phyloP scores from a whole-genome alignment of 2,888 invertebrate species.

The Rhamnusium bicolor region DNA sequence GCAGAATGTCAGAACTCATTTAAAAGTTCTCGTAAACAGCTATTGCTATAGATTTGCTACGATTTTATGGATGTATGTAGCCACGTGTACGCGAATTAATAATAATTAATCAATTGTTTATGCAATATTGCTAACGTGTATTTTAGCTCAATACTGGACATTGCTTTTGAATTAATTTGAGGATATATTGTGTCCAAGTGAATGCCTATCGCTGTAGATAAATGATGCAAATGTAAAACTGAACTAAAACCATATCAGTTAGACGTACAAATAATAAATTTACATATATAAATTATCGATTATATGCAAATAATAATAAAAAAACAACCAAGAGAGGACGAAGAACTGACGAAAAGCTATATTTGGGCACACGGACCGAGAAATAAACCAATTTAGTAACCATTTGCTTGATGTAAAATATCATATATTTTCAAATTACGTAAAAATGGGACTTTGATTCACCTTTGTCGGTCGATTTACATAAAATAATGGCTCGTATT shows the following conservation, averaged over 20 bases:
- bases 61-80: no score
- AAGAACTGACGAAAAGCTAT: background rate
- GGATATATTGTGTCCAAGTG: background rate
- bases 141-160: no score
- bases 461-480: slow-evolving; percentile 1
- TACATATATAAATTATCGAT: background rate
- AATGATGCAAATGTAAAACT: background rate
- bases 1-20: no score
- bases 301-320: slow-evolving; percentile 7
- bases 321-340: background rate
- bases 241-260: background rate
- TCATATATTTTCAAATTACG: slow-evolving; percentile 2
- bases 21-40: no score
- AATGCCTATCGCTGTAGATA: background rate
- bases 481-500: slow-evolving; percentile 3
- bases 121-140: no score
- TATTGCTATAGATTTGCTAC: no score
- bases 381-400: slow-evolving; percentile 1
- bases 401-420: background rate
- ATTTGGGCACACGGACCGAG: background rate
- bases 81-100: no score
- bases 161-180: no score
- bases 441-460: background rate
- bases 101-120: no score
- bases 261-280: background rate